A percentile compares a stretch with the other conserved stretches of the same genome.
Evolutionary conservation across 2,797 vertebrate genomes (phyloP).

Genomic region (Sebastes alutus): DNA sequence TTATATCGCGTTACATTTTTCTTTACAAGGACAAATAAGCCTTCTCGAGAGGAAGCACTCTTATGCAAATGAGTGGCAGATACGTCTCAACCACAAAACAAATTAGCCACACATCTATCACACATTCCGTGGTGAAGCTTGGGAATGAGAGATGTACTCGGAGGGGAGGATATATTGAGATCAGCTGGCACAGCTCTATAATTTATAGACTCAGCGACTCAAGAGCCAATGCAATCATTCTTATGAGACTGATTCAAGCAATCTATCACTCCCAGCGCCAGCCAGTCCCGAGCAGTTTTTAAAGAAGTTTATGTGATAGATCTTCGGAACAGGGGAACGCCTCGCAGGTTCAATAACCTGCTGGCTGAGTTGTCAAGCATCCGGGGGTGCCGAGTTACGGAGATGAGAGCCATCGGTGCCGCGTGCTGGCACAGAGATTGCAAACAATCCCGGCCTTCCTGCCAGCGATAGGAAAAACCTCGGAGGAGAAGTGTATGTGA

Average conservation of each 20-base stretch:
- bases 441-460: slow-evolving; percentile 24
- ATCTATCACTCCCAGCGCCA: slow-evolving; percentile 58
- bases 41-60: not conserved
- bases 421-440: slow-evolving; percentile 17
- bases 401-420: slow-evolving; percentile 17
- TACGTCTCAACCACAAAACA: slow-evolving; percentile 48
- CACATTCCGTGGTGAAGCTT: slow-evolving; percentile 15
- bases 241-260: slow-evolving; percentile 62
- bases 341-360: slow-evolving; percentile 65
- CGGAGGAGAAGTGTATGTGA: not conserved
- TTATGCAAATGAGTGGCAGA: slow-evolving; percentile 47
- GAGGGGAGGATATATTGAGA: slow-evolving; percentile 50
- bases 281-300: slow-evolving; percentile 47
- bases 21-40: slow-evolving; percentile 27
- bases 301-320: slow-evolving; percentile 63
- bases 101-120: slow-evolving; percentile 59
- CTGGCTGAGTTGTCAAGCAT: slow-evolving; percentile 36
- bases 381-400: slow-evolving; percentile 25
- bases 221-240: slow-evolving; percentile 70
- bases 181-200: slow-evolving; percentile 48
- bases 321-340: slow-evolving; percentile 42
- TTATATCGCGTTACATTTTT: not conserved
- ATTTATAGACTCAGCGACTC: slow-evolving; percentile 69
- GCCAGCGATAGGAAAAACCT: not conserved
- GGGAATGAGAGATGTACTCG: slow-evolving; percentile 28